Percentiles rank a stretch among this genome's conserved stretches.
Evolutionary conservation across 2,888 invertebrate genomes (phyloP).

Genomic region (Andrena dorsata): DNA sequence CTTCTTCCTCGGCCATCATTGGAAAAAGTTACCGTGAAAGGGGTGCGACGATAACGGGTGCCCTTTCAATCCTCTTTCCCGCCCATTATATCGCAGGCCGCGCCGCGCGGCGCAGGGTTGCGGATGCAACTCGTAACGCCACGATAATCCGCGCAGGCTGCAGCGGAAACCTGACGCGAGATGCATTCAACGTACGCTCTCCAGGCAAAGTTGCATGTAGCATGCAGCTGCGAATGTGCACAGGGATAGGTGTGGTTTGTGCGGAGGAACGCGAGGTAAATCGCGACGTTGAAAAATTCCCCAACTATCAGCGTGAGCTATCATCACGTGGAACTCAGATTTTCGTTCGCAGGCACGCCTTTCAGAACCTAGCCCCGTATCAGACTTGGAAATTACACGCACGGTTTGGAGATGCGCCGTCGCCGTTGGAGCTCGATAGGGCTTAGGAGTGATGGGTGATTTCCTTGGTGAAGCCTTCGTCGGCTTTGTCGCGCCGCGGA

Average conservation of each 20-base stretch:
- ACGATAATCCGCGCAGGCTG: conserved; percentile 4
- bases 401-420: background rate
- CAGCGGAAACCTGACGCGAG: background rate
- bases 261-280: background rate
- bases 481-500: background rate
- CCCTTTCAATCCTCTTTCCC: conserved; percentile 14
- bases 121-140: conserved; percentile 5
- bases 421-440: background rate
- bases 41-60: conserved; percentile 22
- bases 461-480: conserved; percentile 18
- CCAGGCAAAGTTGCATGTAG: conserved; percentile 3
- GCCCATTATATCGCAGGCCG: conserved; percentile 11
- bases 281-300: background rate
- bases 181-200: conserved; percentile 8
- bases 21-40: conserved; percentile 9
- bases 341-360: background rate
- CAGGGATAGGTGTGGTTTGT: background rate
- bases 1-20: background rate
- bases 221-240: background rate
- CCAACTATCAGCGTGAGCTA: too few species aligned
- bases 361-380: too few species aligned
- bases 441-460: conserved; percentile 27
- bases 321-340: background rate
- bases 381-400: background rate
- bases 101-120: background rate